Conservation (phyloP, 2,888 invertebrate genomes). For the Metopia argyrocephala region DNA sequence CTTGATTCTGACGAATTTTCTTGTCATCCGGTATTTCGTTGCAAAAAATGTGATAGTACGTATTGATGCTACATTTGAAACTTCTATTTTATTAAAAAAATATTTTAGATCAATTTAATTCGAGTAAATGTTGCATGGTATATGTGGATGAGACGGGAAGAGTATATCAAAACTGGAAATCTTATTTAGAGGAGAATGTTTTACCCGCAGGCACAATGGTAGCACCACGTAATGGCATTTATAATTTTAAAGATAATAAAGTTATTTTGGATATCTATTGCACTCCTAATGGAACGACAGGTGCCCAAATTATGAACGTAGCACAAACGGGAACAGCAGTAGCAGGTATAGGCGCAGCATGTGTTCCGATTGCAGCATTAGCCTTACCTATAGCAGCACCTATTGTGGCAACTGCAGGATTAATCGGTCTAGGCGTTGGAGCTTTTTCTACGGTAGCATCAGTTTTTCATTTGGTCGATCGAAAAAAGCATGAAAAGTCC, state of each 20-base stretch:
- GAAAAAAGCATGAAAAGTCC: constrained; percentile 73
- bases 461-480: constrained; percentile 68
- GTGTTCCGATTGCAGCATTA: constrained; percentile 66
- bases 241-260: constrained; percentile 64
- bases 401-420: constrained; percentile 66
- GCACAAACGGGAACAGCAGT: constrained; percentile 68
- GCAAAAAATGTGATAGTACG: constrained; percentile 75
- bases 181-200: constrained; percentile 78
- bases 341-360: constrained; percentile 68
- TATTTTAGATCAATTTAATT: constrained; percentile 65
- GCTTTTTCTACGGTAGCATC: constrained; percentile 71
- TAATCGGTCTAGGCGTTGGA: constrained; percentile 68
- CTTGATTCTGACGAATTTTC: constrained; percentile 66
- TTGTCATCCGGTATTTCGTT: constrained; percentile 74
- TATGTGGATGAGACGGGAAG: constrained; percentile 76
- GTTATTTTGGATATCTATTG: constrained; percentile 68
- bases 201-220: constrained; percentile 78
- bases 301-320: constrained; percentile 48
- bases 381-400: constrained; percentile 69
- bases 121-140: constrained; percentile 74
- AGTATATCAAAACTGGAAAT: constrained; percentile 79
- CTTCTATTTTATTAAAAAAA: background rate
- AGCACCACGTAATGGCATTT: constrained; percentile 78
- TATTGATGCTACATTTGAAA: background rate
- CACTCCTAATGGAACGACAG: constrained; percentile 70